A percentile compares a stretch with the other conserved stretches of the same genome.
Conservation (phyloP, 2,797 vertebrate genomes). For the Aselliscus stoliczkanus region DNA sequence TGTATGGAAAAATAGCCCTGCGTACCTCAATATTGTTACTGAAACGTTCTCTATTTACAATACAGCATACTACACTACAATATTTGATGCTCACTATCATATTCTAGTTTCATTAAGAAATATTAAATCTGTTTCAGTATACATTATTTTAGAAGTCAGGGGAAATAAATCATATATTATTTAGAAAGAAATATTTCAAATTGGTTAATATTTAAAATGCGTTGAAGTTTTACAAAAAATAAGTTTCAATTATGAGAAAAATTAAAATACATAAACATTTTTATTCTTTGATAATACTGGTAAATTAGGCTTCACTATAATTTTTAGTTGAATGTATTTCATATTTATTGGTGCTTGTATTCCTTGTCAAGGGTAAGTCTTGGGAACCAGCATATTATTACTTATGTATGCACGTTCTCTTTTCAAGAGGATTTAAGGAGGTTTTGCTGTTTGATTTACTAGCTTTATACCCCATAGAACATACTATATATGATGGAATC, state of each 20-base stretch:
- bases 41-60: not conserved
- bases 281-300: not conserved
- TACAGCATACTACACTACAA: not conserved
- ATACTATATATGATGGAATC: not conserved
- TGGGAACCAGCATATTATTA: not conserved
- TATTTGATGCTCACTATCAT: not conserved
- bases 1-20: not conserved
- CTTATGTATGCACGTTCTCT: not conserved
- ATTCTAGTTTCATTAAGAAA: not conserved
- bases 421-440: not conserved
- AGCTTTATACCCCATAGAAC: not conserved
- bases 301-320: not conserved
- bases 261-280: constrained; percentile 1
- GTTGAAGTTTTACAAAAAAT: not conserved
- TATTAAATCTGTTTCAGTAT: not conserved
- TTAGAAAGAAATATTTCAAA: not conserved
- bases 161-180: not conserved
- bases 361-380: not conserved
- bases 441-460: not conserved
- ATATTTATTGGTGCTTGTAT: not conserved
- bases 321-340: not conserved
- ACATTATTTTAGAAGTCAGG: not conserved
- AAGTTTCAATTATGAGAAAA: constrained; percentile 4
- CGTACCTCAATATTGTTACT: not conserved
- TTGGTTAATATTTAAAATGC: not conserved